These are phyloP conservation scores for Micrasema longulum DNA, from an alignment of 1,140 invertebrate species.

Conservation along the genomic window DNA sequence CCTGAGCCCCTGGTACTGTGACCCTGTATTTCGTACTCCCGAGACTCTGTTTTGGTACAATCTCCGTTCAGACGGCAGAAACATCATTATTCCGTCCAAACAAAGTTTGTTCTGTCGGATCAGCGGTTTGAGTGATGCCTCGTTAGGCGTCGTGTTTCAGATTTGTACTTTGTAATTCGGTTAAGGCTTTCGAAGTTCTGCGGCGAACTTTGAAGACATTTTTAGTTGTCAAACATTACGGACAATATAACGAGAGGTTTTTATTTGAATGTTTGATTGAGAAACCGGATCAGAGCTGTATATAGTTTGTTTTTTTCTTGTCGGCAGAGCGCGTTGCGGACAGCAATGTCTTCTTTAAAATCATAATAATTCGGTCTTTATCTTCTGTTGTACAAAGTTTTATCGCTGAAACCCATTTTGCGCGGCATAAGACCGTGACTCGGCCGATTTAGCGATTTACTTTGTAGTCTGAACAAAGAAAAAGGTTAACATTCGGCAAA, in stretches of 20 bases:
- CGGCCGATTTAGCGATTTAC: conserved; percentile 18
- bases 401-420: conserved; percentile 27
- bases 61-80: not conserved
- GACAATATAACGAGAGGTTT: no score
- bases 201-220: no score
- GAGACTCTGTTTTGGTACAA: not conserved
- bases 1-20: not conserved
- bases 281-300: no score
- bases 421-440: not conserved
- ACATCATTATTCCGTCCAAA: not conserved
- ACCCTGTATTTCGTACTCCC: not conserved
- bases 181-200: not conserved
- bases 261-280: no score
- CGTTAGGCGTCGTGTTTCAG: conserved; percentile 1
- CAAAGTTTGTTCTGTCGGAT: conserved; percentile 1
- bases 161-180: not conserved
- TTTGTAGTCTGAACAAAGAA: conserved; percentile 18
- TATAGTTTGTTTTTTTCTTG: no score
- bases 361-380: conserved; percentile 26
- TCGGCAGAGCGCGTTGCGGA: not conserved
- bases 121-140: conserved; percentile 9
- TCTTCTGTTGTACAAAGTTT: conserved; percentile 28
- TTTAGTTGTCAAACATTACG: no score
- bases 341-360: not conserved
- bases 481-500: conserved; percentile 35